A percentile compares a stretch with the other conserved stretches of the same genome.
Evolutionary conservation across 2,113 vertebrate species (phyloP).

Genomic region (Emydocephalus ijimae): DNA sequence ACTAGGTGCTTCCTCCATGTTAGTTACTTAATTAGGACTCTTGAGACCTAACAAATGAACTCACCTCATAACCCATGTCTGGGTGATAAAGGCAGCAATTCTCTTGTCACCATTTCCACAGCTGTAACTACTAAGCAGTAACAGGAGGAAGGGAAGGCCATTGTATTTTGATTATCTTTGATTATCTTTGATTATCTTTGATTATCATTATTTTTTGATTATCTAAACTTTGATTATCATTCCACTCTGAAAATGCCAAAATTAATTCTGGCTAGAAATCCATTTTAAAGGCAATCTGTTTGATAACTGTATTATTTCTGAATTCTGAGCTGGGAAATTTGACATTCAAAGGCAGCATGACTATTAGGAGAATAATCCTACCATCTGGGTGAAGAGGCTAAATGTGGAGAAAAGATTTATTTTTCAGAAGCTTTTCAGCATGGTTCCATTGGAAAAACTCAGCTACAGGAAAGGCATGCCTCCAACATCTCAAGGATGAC

Average conservation of each 20-base stretch:
- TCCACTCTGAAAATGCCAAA: fast-evolving
- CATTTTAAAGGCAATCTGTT: slow-evolving; percentile 8
- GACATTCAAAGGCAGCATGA: slow-evolving; percentile 2
- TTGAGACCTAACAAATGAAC: neutral
- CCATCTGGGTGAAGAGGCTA: neutral
- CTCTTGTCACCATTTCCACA: neutral
- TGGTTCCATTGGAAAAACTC: neutral
- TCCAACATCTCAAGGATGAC: neutral
- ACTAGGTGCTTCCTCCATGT: neutral
- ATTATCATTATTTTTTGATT: no score
- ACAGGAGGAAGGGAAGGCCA: neutral
- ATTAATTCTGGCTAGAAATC: slow-evolving; percentile 16
- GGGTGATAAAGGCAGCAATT: neutral
- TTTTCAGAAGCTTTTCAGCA: neutral
- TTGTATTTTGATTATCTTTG: no score
- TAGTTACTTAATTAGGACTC: slow-evolving; percentile 3
- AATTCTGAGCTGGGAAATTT: slow-evolving; percentile 17
- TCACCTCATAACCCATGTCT: neutral
- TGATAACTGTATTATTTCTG: neutral
- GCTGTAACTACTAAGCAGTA: neutral
- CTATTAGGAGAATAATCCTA: neutral
- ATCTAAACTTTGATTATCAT: neutral
- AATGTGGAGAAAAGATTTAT: neutral
- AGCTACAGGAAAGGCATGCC: neutral
- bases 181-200: no score